phyloP scores from a whole-genome alignment of 2,797 vertebrate species.

The Morelia viridis region DNA sequence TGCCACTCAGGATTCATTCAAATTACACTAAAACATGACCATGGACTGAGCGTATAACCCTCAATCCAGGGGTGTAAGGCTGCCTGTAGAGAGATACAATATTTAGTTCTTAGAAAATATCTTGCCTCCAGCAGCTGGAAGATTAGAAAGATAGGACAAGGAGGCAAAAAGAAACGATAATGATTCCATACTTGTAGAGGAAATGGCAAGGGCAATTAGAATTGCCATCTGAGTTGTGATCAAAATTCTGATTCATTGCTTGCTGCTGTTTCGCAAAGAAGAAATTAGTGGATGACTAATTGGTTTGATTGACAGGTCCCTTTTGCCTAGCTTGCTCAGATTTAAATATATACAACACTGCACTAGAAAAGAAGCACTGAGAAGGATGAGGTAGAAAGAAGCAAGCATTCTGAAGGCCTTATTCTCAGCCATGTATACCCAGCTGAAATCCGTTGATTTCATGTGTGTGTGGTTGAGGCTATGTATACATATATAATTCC shows the following conservation, averaged over 20 bases:
- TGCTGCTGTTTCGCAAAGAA: slow-evolving; percentile 66
- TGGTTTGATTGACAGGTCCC: slow-evolving; percentile 59
- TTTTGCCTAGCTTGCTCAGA: slow-evolving; percentile 57
- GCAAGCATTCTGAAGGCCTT: slow-evolving; percentile 10
- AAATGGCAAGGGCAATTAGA: slow-evolving; percentile 70
- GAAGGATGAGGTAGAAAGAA: not conserved
- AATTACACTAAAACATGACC: slow-evolving; percentile 60
- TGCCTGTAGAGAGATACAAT: slow-evolving; percentile 55
- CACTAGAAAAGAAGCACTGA: not conserved
- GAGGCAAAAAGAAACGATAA: slow-evolving; percentile 47
- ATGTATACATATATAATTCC: not conserved
- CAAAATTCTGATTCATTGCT: slow-evolving; percentile 74
- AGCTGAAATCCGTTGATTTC: slow-evolving; percentile 43
- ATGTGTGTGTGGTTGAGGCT: not conserved
- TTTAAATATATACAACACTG: slow-evolving; percentile 58
- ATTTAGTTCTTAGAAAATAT: slow-evolving; percentile 69
- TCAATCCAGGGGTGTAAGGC: slow-evolving; percentile 59
- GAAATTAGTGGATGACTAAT: slow-evolving; percentile 71
- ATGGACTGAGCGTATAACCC: slow-evolving; percentile 44
- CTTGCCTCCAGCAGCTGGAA: slow-evolving; percentile 61
- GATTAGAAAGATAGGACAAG: slow-evolving; percentile 57
- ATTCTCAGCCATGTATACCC: slow-evolving; percentile 45
- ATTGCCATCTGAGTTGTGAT: slow-evolving; percentile 69
- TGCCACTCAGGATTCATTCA: slow-evolving; percentile 64
- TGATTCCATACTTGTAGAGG: slow-evolving; percentile 62